Base-by-base conservation (phyloP, 2,888 invertebrate species). In the Holacanthella duospinosa region DNA sequence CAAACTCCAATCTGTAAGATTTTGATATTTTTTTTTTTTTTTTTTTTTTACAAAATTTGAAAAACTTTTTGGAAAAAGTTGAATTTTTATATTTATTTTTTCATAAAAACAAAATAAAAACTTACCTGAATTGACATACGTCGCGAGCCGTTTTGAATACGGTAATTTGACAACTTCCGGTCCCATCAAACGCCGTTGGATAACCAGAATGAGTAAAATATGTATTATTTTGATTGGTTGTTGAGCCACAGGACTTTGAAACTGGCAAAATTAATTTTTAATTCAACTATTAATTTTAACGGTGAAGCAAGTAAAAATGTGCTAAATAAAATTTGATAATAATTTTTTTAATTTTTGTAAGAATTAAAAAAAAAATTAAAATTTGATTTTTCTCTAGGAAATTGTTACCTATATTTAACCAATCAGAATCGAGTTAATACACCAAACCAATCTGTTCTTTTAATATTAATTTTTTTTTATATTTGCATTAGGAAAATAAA, bases 171-270 rank as follows among this genome's bases (percentile, higher is more conserved):
- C 92, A 93, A 26, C 90, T 90, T 0, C 88, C 87, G 0, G 87
- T 87, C 0, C 84, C 86, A 71, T 91, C 89, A 74, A 83, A 89
- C 0, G 77, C 75, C n/a, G 81, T 81, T 0, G 92, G 92, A 77
- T 89, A 89, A 66, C 87, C 88, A 1, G 83, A 82, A 77, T 91
- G 90, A 1, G 90, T 89, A 76, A 93, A 93, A 74, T 90, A 89
- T 0, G 92, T 91, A 1, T 87, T 86, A 75, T 93, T 93, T 75
- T 89, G 87, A 1, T 83, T 80, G 0, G 87, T 85, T 0, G 84
- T 82, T 59, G 86, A 86, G 0, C 89, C 90, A 71, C 92, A 93
- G 1, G 86, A 85, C 53, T 85, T 84, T 75, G 88, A 82, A 76
- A 89, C 91, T 91, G n/a, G n/a, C n/a, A n/a, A n/a, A n/a, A 76